A percentile compares a stretch with the other conserved stretches of the same genome.
phyloP scores from a whole-genome alignment of 2,797 vertebrate species.

The Danio tinwini region DNA sequence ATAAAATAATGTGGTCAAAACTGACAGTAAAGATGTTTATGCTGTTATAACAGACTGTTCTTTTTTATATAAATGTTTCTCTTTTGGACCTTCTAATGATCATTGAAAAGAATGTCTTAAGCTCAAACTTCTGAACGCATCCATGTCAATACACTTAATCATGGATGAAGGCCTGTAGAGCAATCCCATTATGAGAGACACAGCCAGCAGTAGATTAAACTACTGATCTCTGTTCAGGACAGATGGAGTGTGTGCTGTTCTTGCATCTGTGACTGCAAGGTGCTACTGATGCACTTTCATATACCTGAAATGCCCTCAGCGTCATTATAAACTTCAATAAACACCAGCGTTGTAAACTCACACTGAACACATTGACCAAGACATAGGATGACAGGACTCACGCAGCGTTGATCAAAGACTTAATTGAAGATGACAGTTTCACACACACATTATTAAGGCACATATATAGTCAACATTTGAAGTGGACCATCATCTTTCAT shows the following conservation, averaged over 20 bases:
- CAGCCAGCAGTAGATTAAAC: slow-evolving; percentile 32
- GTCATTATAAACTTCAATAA: not conserved
- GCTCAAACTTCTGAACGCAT: not conserved
- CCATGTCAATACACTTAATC: slow-evolving; percentile 15
- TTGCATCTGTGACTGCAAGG: not conserved
- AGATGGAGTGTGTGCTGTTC: slow-evolving; percentile 16
- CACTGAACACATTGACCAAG: not conserved
- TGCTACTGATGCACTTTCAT: not conserved
- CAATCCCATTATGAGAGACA: slow-evolving; percentile 22
- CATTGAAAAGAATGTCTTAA: no score
- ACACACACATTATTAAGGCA: not conserved
- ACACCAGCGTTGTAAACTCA: not conserved
- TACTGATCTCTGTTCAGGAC: not conserved
- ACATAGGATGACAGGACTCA: not conserved
- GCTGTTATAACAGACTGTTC: no score
- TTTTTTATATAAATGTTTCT: no score
- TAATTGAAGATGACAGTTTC: not conserved
- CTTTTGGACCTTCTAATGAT: no score
- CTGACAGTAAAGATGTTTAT: no score
- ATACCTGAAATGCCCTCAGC: not conserved
- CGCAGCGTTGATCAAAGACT: slow-evolving; percentile 9
- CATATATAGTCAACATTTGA: no score
- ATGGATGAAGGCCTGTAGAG: not conserved
- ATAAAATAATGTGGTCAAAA: no score
- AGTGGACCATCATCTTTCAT: no score